Evolutionary conservation across 2,888 invertebrate species (phyloP), one percentile per base, ranked within the genome.

Genomic region (Chrysodeixis includens): DNA sequence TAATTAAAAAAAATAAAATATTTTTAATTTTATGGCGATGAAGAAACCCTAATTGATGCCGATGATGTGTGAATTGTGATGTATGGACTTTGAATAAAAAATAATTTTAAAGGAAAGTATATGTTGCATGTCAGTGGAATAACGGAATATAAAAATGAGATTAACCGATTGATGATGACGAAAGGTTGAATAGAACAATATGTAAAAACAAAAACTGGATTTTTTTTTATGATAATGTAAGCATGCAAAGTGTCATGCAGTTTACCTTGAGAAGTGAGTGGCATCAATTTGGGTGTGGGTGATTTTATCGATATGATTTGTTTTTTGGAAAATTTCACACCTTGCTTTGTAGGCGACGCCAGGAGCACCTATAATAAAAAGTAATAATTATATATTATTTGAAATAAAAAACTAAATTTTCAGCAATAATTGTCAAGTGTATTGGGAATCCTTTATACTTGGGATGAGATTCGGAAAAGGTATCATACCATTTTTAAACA

Each of bases 261-360:
- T 16, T 63, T 82, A 81, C 88, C 87, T 82, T 90, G 90, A 58
- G 92, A 90, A 18, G 96, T 96, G 7, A 96, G 96, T 12, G 97
- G 97, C 70, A 97, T 91, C 76, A 97, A 96, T 91, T 97, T 97
- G 32, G 97, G 95, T 0, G 97, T 97, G 14, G 97, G 96, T 10
- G 92, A 84, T 89, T 97, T 97, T 9, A 96, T 90, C 1, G 95
- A 86, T 62, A 96, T 92, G 1, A 95, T 90, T 88, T 94, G 92
- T 61, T 92, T 92, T 68, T 91, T 92, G 0, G 87, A 82, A 30
- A 90, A 81, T 69, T 88, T 88, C 14, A 90, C 73, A 4, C 92
- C 91, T 74, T 94, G 93, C 71, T 95, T 96, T 0, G 90, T 86
- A 0, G 95, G 92, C 9, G 94, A 90, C 35, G 94, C 87, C 22